Conservation (phyloP, 2,888 invertebrate genomes). For the Cyclophora albipunctata region DNA sequence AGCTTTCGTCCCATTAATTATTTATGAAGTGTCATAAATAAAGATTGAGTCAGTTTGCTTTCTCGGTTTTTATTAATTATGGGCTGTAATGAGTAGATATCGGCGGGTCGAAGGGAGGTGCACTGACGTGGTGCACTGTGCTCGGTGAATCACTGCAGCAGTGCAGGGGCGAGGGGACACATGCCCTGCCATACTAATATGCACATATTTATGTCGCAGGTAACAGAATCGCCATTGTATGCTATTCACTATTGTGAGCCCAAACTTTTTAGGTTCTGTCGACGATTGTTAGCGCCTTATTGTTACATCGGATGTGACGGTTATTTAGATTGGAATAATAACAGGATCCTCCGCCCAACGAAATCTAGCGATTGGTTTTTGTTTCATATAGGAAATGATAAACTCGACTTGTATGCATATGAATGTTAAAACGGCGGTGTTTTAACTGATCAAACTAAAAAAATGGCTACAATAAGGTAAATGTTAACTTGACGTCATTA, state of each 20-base stretch:
- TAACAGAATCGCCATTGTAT: slow-evolving; percentile 69
- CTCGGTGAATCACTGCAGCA: slow-evolving; percentile 35
- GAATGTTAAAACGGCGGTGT: too few species aligned
- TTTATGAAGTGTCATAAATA: slow-evolving; percentile 38
- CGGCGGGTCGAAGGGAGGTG: slow-evolving; percentile 16
- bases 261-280: slow-evolving; percentile 60
- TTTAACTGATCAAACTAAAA: too few species aligned
- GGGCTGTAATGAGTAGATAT: slow-evolving; percentile 40
- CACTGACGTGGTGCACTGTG: slow-evolving; percentile 41
- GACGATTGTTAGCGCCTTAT: slow-evolving; percentile 65
- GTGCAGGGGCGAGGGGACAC: slow-evolving; percentile 11
- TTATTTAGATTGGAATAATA: slow-evolving; percentile 56
- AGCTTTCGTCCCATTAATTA: slow-evolving; percentile 30
- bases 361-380: slow-evolving; percentile 3
- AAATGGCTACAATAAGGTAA: too few species aligned
- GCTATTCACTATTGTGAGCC: slow-evolving; percentile 65
- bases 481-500: too few species aligned
- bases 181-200: slow-evolving; percentile 49
- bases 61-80: slow-evolving; percentile 44
- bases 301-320: slow-evolving; percentile 49
- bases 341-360: slow-evolving; percentile 38
- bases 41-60: slow-evolving; percentile 36
- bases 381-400: slow-evolving; percentile 10
- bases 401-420: too few species aligned
- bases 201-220: slow-evolving; percentile 69